Conservation (phyloP, 2,797 vertebrate species). For the Anas acuta region DNA sequence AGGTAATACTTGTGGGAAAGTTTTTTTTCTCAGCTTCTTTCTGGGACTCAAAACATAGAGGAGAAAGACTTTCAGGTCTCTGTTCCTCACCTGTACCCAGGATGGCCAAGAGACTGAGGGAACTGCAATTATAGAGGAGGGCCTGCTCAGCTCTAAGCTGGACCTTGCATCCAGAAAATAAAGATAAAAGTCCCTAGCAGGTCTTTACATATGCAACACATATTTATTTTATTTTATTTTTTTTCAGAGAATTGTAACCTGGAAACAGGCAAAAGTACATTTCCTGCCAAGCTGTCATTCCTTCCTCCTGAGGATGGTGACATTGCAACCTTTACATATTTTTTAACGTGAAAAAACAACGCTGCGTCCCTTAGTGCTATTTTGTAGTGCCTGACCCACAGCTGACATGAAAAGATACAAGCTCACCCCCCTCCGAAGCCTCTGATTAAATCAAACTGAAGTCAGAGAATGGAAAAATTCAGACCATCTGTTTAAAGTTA, state of each 20-base stretch:
- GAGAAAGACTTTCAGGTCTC: background rate
- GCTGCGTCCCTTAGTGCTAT: background rate
- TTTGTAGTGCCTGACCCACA: background rate
- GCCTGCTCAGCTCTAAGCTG: background rate
- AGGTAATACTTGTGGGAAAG: background rate
- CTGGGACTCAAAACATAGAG: background rate
- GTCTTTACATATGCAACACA: background rate
- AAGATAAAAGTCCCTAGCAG: background rate
- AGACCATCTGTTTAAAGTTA: conserved; percentile 43
- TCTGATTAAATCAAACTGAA: conserved; percentile 30
- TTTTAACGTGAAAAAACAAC: background rate
- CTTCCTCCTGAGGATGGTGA: background rate
- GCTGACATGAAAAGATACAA: background rate
- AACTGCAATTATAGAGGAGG: background rate
- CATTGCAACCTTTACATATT: background rate
- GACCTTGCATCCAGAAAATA: background rate
- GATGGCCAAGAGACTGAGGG: background rate
- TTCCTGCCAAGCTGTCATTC: background rate
- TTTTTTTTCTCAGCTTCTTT: background rate
- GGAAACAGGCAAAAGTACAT: background rate
- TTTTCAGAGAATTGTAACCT: background rate
- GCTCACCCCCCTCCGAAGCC: background rate
- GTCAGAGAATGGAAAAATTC: conserved; percentile 32
- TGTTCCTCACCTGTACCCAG: background rate
- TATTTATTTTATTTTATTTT: background rate